These are phyloP conservation scores for Pachyseris speciosa DNA, from an alignment of 64 coral and sea anemone species.

Conservation along the genomic window DNA sequence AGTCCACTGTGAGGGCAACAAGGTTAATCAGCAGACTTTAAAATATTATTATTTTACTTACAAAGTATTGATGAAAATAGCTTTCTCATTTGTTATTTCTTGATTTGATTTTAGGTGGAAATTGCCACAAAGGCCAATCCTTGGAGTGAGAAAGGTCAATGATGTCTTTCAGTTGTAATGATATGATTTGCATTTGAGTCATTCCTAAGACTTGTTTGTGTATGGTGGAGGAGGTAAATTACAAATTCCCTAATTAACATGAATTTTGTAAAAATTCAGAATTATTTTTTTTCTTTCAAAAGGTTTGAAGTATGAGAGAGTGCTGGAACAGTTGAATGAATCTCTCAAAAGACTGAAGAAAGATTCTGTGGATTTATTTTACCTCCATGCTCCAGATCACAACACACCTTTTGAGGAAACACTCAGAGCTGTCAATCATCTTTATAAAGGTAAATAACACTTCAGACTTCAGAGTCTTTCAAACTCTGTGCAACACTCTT, in stretches of 20 bases:
- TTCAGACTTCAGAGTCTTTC: no score
- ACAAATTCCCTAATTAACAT: no score
- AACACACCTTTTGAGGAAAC: slow-evolving; percentile 88
- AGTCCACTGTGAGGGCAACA: no score
- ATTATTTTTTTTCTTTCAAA: no score
- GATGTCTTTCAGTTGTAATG: neutral
- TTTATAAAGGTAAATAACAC: slow-evolving; percentile 61
- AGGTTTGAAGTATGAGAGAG: slow-evolving; percentile 78
- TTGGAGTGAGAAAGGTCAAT: slow-evolving; percentile 42
- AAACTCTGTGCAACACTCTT: no score
- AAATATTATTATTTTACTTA: no score
- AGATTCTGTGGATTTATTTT: slow-evolving; percentile 76
- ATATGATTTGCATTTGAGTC: no score
- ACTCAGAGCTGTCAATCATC: slow-evolving; percentile 74
- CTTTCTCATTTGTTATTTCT: no score
- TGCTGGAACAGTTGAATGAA: slow-evolving; percentile 75
- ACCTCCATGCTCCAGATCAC: slow-evolving; percentile 93
- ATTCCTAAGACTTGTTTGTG: no score
- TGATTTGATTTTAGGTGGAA: neutral
- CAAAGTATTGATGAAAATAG: neutral
- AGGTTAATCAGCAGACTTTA: no score
- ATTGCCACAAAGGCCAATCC: slow-evolving; percentile 69
- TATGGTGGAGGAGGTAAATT: no score
- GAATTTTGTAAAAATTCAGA: no score
- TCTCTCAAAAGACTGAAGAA: slow-evolving; percentile 81